phyloP scores from a whole-genome alignment of 2,888 invertebrate species.

The Melipona beecheii region DNA sequence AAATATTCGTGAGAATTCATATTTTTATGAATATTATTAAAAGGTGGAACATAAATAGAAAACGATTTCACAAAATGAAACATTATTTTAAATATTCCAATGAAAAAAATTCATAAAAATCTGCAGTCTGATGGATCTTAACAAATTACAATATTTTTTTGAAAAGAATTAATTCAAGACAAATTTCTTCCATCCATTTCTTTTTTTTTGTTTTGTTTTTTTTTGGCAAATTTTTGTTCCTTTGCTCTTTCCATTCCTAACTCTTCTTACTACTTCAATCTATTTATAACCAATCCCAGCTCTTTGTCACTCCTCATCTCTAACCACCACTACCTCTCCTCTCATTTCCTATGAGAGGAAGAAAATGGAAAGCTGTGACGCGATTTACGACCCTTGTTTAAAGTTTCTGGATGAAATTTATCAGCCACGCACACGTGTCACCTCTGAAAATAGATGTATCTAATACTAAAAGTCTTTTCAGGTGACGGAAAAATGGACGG shows the following conservation, averaged over 20 bases:
- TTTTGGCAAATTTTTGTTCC: not conserved
- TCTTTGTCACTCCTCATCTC: not conserved
- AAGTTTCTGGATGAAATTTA: slow-evolving; percentile 22
- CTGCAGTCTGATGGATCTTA: not conserved
- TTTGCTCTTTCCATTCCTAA: not conserved
- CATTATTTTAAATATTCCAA: too few species aligned
- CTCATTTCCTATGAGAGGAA: not conserved
- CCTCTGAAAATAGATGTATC: not conserved
- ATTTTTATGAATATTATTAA: too few species aligned
- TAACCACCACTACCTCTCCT: not conserved
- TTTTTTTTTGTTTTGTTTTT: not conserved
- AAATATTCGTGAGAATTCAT: too few species aligned
- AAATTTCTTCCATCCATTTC: not conserved
- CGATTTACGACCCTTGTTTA: slow-evolving; percentile 38
- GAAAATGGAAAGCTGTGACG: slow-evolving; percentile 11
- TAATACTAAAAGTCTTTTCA: not conserved
- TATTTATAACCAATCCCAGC: not conserved
- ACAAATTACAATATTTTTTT: not conserved
- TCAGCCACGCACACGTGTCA: not conserved
- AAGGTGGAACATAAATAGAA: too few species aligned
- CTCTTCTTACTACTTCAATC: not conserved
- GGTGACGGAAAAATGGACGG: not conserved
- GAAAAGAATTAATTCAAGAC: not conserved
- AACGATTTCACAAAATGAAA: too few species aligned
- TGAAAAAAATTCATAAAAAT: not conserved